Percentiles rank a stretch among this genome's conserved stretches.
These are phyloP conservation scores for Ceratoteleas bidentatus DNA, from an alignment of 1,140 invertebrate genomes.

Conservation along the genomic window DNA sequence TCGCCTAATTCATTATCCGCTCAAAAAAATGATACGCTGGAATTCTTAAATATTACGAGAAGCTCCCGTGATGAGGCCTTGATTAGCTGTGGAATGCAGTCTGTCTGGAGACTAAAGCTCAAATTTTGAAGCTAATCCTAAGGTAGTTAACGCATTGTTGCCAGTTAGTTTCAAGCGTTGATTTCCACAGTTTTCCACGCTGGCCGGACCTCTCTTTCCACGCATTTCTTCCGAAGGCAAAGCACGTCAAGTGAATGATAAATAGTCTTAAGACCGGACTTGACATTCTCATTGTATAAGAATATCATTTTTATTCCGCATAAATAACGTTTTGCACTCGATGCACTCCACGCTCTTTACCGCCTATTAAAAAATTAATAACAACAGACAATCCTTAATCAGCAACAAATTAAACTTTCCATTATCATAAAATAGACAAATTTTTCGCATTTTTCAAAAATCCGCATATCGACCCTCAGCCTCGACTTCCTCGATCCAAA, in stretches of 20 bases:
- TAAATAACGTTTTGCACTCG: no score
- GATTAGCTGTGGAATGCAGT: slow-evolving; percentile 29
- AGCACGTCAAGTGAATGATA: slow-evolving; percentile 10
- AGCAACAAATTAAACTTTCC: no score
- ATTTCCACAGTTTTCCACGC: slow-evolving; percentile 17
- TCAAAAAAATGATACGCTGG: slow-evolving; percentile 20
- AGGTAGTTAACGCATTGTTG: slow-evolving; percentile 7
- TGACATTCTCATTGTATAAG: background rate
- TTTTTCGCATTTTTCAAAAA: no score
- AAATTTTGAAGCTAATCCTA: slow-evolving; percentile 12
- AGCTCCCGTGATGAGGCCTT: slow-evolving; percentile 7
- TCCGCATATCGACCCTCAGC: no score
- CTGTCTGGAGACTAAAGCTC: slow-evolving; percentile 18
- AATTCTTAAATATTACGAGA: slow-evolving; percentile 21
- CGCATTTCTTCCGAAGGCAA: slow-evolving; percentile 5
- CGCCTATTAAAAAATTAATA: background rate
- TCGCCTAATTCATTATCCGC: slow-evolving; percentile 25
- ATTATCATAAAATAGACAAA: no score
- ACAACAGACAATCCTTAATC: background rate
- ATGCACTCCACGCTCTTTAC: no score
- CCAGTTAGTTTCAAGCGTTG: slow-evolving; percentile 1
- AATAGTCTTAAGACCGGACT: background rate
- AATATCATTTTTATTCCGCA: background rate
- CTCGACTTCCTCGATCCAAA: no score
- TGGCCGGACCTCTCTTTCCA: slow-evolving; percentile 1